Evolutionary conservation across 2,888 invertebrate genomes (phyloP), one percentile per base, ranked within the genome.

Genomic region (Leucoptera coffeella): DNA sequence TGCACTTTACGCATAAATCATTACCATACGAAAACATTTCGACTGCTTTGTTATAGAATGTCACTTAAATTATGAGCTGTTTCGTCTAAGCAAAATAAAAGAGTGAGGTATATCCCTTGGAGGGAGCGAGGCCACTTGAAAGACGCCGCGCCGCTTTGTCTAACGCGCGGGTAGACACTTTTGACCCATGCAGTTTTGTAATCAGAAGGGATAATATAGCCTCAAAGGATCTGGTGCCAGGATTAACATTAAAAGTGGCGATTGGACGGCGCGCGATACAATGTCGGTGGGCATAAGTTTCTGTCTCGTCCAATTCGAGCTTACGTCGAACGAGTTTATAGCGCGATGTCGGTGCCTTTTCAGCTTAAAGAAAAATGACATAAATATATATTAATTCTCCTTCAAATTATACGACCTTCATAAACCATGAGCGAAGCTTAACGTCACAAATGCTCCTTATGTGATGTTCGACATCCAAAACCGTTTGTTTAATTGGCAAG

Each of bases 1-100:
- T 48, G 38, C 47, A 45, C 49, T 56, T 59, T 45, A 56, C 51
- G 56, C 67, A 67, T 69, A 69, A 67, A 67, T 69, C 69, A 69
- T 67, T 61, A 58, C 48, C 57, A 65, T 61, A 65, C 59, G 60
- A 67, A 67, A 69, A 69, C 67, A 65, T 67, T 65, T 62, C 60
- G 54, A 55, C 47, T 45, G 52, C 44, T 58, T 67, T 69, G 67
- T 69, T 67, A 53, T 61, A 32, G 64, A 65, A 62, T 65, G 67
- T 69, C 69, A 64, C 60, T 57, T 46, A 48, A 61, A 64, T 69
- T 65, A 62, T 58, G 64, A 61, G 61, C 60, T 65, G 58, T 52
- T 65, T 50, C 62, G 55, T 55, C 56, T 60, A 53, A 61, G 45
- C 46, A 45, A 56, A 59, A 61, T 59, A 60, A 55, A 59, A 55